Conservation (phyloP, 2,113 vertebrate species). For the Campylomormyrus numenius region DNA sequence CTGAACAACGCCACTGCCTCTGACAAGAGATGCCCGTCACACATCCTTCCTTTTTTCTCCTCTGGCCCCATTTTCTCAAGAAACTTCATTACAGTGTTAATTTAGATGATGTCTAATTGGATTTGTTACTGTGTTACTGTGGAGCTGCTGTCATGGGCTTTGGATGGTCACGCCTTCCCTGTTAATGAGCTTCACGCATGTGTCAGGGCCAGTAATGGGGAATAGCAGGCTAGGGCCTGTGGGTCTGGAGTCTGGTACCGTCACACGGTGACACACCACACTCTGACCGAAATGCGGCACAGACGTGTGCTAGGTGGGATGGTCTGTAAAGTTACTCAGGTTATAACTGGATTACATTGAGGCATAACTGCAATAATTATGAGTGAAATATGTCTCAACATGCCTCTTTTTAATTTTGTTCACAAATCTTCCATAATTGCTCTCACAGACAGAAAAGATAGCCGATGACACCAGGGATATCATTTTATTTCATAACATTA, state of each 20-base stretch:
- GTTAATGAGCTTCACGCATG: constrained; percentile 25
- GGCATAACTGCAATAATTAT: background rate
- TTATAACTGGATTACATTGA: background rate
- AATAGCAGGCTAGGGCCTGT: constrained; percentile 12
- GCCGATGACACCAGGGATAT: background rate
- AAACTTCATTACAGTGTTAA: constrained; percentile 33
- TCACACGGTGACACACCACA: background rate
- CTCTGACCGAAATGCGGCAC: background rate
- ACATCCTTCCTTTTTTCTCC: constrained; percentile 23
- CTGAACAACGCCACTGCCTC: background rate
- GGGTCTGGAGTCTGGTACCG: background rate
- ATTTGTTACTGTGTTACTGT: constrained; percentile 21
- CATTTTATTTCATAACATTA: background rate
- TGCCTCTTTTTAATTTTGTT: background rate
- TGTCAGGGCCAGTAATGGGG: constrained; percentile 14
- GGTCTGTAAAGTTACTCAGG: background rate
- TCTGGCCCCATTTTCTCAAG: constrained; percentile 21
- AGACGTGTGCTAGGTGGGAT: background rate
- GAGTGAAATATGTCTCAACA: background rate
- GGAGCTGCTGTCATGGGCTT: constrained; percentile 1
- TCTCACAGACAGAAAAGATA: background rate
- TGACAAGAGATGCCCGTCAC: background rate
- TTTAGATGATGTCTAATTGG: constrained; percentile 33
- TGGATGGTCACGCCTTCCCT: constrained; percentile 19
- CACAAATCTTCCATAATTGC: background rate